These are phyloP conservation scores for Busseola fusca DNA, from an alignment of 2,888 invertebrate species.

Conservation along the genomic window DNA sequence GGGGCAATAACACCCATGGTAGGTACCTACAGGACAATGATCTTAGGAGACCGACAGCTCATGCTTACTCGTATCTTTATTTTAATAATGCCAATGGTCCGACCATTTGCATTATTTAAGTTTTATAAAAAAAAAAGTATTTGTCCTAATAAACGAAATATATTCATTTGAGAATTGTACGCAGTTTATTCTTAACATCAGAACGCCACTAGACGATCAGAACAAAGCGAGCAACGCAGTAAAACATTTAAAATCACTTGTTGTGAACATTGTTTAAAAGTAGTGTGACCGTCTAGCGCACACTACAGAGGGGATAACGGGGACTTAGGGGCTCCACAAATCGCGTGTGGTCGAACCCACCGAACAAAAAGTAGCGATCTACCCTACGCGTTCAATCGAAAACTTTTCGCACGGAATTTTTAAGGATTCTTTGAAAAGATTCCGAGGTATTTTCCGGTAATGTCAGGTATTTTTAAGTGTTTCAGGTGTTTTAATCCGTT, in stretches of 20 bases:
- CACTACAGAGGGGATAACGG: conserved; percentile 39
- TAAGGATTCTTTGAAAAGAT: conserved; percentile 46
- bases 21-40: too few relatives aligned
- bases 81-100: neutral
- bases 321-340: conserved; percentile 54
- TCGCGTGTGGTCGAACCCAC: conserved; percentile 48
- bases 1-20: too few relatives aligned
- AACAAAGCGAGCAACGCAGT: conserved; percentile 19
- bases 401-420: conserved; percentile 41
- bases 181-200: neutral
- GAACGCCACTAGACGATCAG: conserved; percentile 10
- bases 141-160: neutral
- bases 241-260: conserved; percentile 51
- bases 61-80: neutral
- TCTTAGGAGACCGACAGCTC: neutral
- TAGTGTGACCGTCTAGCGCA: conserved; percentile 27
- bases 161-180: neutral
- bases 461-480: conserved; percentile 37
- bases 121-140: too few relatives aligned
- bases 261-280: conserved; percentile 48
- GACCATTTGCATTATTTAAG: too few relatives aligned
- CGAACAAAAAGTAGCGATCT: conserved; percentile 23
- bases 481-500: conserved; percentile 55
- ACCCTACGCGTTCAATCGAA: neutral
- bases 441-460: conserved; percentile 21